Percentiles rank a stretch among this genome's conserved stretches.
These are phyloP conservation scores for Drosophila lini DNA, from an alignment of 1,140 invertebrate species.

Conservation along the genomic window DNA sequence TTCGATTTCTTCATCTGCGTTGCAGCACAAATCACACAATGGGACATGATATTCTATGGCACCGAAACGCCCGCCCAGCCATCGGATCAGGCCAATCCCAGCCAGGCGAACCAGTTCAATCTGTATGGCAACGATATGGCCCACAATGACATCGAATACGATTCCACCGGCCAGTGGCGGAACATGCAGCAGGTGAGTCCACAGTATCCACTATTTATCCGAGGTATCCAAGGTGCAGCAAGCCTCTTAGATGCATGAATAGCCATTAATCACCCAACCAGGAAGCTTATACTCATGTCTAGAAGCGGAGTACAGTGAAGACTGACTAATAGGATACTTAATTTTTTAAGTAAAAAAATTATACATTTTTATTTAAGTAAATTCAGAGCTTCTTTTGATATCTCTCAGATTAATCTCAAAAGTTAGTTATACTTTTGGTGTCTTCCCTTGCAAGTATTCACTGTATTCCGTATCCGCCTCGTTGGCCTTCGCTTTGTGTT, in stretches of 20 bases:
- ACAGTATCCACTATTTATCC: neutral
- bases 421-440: neutral
- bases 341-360: too few species aligned
- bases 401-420: neutral
- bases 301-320: neutral
- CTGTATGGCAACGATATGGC: slow-evolving; percentile 68
- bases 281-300: neutral
- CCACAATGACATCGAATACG: slow-evolving; percentile 73
- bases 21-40: slow-evolving; percentile 86
- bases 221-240: slow-evolving; percentile 9
- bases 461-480: slow-evolving; percentile 7
- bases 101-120: slow-evolving; percentile 48
- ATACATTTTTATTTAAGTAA: neutral
- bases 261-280: slow-evolving; percentile 27
- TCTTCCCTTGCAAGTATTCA: neutral
- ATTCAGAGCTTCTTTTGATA: neutral
- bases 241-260: slow-evolving; percentile 24
- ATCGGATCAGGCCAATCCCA: slow-evolving; percentile 79
- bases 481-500: slow-evolving; percentile 7
- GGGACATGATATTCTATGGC: slow-evolving; percentile 91
- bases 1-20: slow-evolving; percentile 25
- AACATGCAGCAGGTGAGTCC: slow-evolving; percentile 83
- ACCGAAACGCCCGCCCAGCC: slow-evolving; percentile 88
- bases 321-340: neutral
- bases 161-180: slow-evolving; percentile 77